Evolutionary conservation across 2,888 invertebrate species (phyloP).

Genomic region (Anticlea derivata): DNA sequence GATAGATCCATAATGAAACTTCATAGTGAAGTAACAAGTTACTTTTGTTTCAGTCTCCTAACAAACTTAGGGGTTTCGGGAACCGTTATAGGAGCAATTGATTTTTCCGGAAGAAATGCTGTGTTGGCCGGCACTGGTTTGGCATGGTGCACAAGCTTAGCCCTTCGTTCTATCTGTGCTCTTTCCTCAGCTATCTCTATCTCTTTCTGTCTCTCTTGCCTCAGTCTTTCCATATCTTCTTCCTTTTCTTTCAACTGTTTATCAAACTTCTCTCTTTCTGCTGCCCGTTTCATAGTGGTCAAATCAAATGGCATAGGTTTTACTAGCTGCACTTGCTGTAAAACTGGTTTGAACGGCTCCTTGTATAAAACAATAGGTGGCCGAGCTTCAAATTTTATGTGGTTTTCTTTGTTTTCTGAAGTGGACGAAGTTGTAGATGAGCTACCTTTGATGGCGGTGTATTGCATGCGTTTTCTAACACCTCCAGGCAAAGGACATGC

Average conservation of each 20-base stretch:
- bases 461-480: conserved; percentile 70
- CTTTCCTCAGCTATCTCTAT: conserved; percentile 72
- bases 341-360: conserved; percentile 86
- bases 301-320: conserved; percentile 83
- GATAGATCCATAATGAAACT: background rate
- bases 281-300: conserved; percentile 86
- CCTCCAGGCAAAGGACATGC: conserved; percentile 87
- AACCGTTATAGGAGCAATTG: conserved; percentile 81
- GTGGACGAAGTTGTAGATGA: conserved; percentile 55
- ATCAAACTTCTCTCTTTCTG: conserved; percentile 85
- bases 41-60: conserved; percentile 60
- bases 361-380: conserved; percentile 85
- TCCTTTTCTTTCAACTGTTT: conserved; percentile 79
- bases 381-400: conserved; percentile 84
- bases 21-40: background rate
- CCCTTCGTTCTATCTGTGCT: conserved; percentile 78
- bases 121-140: conserved; percentile 83
- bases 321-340: conserved; percentile 66
- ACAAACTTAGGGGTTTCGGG: conserved; percentile 86
- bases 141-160: conserved; percentile 85
- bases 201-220: conserved; percentile 63
- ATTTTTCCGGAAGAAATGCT: conserved; percentile 78
- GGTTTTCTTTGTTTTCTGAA: conserved; percentile 74
- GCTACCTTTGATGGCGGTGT: conserved; percentile 48
- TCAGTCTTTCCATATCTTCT: conserved; percentile 73